Evolutionary conservation across 2,888 invertebrate genomes (phyloP), one percentile per base, ranked within the genome.

Genomic region (Anorthoa munda): DNA sequence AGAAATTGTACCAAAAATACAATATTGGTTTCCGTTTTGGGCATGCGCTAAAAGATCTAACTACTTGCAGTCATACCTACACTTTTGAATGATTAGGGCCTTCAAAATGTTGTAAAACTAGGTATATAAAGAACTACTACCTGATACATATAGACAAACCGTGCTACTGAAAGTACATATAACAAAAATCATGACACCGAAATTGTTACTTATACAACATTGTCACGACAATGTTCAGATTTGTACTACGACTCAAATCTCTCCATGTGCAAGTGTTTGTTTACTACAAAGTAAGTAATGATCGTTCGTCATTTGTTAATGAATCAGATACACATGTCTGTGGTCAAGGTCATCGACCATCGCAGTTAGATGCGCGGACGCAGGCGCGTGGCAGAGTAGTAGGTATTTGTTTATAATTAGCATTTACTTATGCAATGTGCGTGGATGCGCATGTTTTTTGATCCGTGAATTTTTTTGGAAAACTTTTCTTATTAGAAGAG

Each of bases 281-380:
- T 72, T 76, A 76, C 73, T 59, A 79, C 63, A 72, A 60, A 53
- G 79, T 76, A 64, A 64, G 63, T 58, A n/a, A 53, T 48, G 51
- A 53, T 68, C 9, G 39, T 72, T 72, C 58, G 71, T 75, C 53
- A 78, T 55, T 75, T n/a, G 21, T 39, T 39, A 58, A 79, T 76
- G 76, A 79, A 72, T 76, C 73, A 79, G 72, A 59, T 61, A 48
- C 76, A 72, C 79, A 79, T 79, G 76, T 53, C 51, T 17, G 15
- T 21, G n/a, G n/a, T 59, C 39, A 76, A 64, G 76, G 76, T 59
- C 59, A 26, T 18, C 17, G 45, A 12, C 61, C 2, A 39, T 48
- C 79, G 72, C 63, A 76, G 63, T 45, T 48, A 60, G 53, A 26
- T 50, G 79, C 66, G 63, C 75, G 2, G 45, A 21, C 73, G 64